Evolutionary conservation across 1,140 invertebrate genomes (phyloP).

Genomic region (Drosophila kohkoa): DNA sequence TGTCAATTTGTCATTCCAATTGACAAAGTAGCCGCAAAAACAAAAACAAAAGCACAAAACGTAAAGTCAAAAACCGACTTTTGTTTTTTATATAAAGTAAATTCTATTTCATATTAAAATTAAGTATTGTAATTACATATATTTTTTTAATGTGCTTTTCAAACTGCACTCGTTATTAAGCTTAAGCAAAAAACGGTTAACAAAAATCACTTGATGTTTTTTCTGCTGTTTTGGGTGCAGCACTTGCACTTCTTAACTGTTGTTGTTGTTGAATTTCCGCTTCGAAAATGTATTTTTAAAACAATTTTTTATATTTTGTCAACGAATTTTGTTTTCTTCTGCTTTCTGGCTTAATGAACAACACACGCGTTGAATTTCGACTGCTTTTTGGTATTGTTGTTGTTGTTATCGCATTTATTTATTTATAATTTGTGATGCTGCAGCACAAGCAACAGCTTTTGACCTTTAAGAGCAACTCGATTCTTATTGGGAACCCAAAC

Average conservation of each 20-base stretch:
- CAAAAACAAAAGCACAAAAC: slow-evolving; percentile 23
- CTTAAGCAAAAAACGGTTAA: slow-evolving; percentile 14
- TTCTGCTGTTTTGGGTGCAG: slow-evolving; percentile 21
- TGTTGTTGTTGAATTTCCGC: slow-evolving; percentile 31
- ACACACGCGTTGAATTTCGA: slow-evolving; percentile 41
- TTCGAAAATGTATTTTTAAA: slow-evolving; percentile 33
- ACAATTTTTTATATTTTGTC: slow-evolving; percentile 8
- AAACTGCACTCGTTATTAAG: slow-evolving; percentile 45
- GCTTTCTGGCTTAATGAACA: slow-evolving; percentile 28
- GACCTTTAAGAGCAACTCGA: slow-evolving; percentile 59
- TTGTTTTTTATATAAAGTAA: not conserved
- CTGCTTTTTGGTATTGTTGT: slow-evolving; percentile 5
- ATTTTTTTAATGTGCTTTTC: slow-evolving; percentile 37
- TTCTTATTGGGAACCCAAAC: slow-evolving; percentile 8
- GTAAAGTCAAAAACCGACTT: slow-evolving; percentile 6
- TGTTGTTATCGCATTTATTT: slow-evolving; percentile 25
- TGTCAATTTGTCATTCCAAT: slow-evolving; percentile 64
- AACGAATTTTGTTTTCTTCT: not conserved
- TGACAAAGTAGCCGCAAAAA: slow-evolving; percentile 47
- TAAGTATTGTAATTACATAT: slow-evolving; percentile 28
- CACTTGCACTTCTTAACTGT: slow-evolving; percentile 36
- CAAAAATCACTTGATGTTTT: slow-evolving; percentile 35
- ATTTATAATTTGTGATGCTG: slow-evolving; percentile 23
- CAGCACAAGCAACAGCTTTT: slow-evolving; percentile 25
- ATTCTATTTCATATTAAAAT: slow-evolving; percentile 15